Conservation (phyloP, 2,888 invertebrate species). For the Sthenelais limicola region DNA sequence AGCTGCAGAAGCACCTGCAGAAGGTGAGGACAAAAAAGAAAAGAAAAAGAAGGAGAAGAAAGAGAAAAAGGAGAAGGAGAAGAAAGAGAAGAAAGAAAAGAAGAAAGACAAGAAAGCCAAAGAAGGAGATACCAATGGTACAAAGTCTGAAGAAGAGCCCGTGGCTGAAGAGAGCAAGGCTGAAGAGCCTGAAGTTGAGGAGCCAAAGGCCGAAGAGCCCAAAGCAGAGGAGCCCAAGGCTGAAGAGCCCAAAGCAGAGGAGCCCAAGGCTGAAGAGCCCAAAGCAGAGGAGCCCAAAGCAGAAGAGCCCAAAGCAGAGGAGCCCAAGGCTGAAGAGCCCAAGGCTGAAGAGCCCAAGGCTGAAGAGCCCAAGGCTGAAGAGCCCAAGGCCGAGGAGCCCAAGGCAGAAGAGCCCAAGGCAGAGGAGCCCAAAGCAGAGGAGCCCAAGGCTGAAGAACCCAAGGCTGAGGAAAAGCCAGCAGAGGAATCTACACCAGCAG, state of each 20-base stretch:
- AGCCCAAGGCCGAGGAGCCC: background rate
- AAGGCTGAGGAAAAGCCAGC: background rate
- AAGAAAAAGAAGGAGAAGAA: conserved; percentile 8
- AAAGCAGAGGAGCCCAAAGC: conserved; percentile 9
- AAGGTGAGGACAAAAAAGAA: background rate
- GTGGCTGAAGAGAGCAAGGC: conserved; percentile 16
- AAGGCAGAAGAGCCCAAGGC: background rate
- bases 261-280: background rate
- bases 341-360: background rate
- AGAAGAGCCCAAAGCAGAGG: background rate
- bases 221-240: conserved; percentile 19
- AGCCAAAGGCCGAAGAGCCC: conserved; percentile 3
- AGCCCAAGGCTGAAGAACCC: background rate
- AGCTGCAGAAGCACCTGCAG: background rate
- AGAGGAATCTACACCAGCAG: background rate
- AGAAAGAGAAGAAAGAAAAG: conserved; percentile 1
- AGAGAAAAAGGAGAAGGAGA: background rate
- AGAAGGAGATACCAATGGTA: too few species aligned
- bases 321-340: background rate
- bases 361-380: background rate
- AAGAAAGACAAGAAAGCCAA: conserved; percentile 13
- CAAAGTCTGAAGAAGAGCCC: conserved; percentile 21
- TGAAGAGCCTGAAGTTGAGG: conserved; percentile 26
- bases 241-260: background rate
- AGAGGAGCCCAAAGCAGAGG: conserved; percentile 6